Evolutionary conservation across 37 sponge, comb jelly and placozoan species (phyloP).

Genomic region (Cliona cf. orientalis): DNA sequence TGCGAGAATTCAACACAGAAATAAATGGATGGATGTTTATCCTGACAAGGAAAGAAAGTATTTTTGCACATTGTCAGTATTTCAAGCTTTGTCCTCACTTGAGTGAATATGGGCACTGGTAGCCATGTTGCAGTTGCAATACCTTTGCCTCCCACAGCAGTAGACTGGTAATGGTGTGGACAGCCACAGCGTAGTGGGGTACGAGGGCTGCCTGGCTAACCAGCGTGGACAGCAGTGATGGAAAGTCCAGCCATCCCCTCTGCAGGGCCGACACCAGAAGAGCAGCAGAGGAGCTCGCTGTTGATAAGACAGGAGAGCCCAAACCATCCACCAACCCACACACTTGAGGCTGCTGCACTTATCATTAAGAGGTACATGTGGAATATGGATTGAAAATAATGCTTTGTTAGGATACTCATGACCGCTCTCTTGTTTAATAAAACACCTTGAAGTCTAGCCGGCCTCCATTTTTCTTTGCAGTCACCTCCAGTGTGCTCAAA

Average conservation of each 20-base stretch:
- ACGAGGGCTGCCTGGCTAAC: slow-evolving; percentile 6
- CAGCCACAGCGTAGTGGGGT: not conserved
- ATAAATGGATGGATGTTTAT: slow-evolving; percentile 45
- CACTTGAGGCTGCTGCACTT: slow-evolving; percentile 23
- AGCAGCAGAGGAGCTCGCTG: not conserved
- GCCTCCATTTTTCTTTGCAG: slow-evolving; percentile 13
- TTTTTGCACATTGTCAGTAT: not conserved
- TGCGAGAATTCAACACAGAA: slow-evolving; percentile 17
- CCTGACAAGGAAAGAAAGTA: not conserved
- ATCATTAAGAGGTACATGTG: slow-evolving; percentile 1
- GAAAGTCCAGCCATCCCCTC: slow-evolving; percentile 17
- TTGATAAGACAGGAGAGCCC: not conserved
- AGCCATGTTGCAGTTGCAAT: not conserved
- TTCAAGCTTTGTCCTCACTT: not conserved
- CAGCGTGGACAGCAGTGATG: slow-evolving; percentile 1
- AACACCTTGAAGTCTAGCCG: slow-evolving; percentile 24
- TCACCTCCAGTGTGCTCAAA: slow-evolving; percentile 15
- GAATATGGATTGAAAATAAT: not conserved
- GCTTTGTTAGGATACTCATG: too few species aligned
- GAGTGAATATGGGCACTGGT: slow-evolving; percentile 38
- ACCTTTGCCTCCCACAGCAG: not conserved
- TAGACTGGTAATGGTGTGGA: slow-evolving; percentile 6
- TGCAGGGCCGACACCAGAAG: slow-evolving; percentile 1
- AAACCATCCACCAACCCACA: slow-evolving; percentile 1
- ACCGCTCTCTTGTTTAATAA: not conserved